Conservation (phyloP, 2,888 invertebrate genomes). For the Drosophila eohydei region DNA sequence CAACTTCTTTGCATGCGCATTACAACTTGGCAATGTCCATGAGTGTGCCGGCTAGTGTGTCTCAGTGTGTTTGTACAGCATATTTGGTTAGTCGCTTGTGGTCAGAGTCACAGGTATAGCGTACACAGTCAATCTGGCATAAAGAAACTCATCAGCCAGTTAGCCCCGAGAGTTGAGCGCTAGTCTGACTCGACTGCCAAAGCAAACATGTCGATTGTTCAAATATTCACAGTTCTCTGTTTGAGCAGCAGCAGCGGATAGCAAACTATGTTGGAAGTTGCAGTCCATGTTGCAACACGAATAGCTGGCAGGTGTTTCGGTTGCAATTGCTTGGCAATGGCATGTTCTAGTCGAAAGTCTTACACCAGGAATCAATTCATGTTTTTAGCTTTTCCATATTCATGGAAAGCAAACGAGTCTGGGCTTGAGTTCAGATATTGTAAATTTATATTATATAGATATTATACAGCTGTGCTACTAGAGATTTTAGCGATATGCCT, state of each 20-base stretch:
- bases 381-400: not conserved
- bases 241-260: constrained; percentile 7
- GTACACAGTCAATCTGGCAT: constrained; percentile 10
- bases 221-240: constrained; percentile 30
- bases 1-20: constrained; percentile 38
- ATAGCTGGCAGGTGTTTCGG: constrained; percentile 24
- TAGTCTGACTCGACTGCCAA: constrained; percentile 31
- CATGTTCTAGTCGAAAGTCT: not conserved
- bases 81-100: constrained; percentile 17
- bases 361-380: not conserved
- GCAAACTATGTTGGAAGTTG: not conserved
- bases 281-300: not conserved
- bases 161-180: constrained; percentile 21
- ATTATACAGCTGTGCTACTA: not conserved
- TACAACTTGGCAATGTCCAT: constrained; percentile 12
- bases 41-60: constrained; percentile 1
- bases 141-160: constrained; percentile 35
- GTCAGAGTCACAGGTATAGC: constrained; percentile 25
- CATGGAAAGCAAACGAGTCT: not conserved
- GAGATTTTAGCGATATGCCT: not conserved
- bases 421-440: not conserved
- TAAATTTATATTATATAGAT: not conserved
- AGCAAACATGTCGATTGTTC: constrained; percentile 34
- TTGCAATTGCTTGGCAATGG: constrained; percentile 4
- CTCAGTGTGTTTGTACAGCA: constrained; percentile 11